Base-by-base conservation (phyloP, 2,113 vertebrate species). In the Gobio gobio region DNA sequence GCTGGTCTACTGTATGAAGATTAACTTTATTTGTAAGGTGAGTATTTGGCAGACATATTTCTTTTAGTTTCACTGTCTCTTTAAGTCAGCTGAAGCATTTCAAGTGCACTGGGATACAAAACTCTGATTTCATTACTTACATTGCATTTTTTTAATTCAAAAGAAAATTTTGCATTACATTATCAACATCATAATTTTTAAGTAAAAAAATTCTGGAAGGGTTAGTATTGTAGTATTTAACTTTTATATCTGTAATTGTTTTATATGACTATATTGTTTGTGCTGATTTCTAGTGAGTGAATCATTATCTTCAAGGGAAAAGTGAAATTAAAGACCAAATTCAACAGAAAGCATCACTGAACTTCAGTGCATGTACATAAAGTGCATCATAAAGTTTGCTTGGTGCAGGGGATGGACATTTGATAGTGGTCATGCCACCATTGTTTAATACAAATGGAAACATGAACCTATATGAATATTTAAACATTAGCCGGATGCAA, bases 21-120 rank as follows among this genome's bases (percentile, higher is more conserved):
- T 20, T 58, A 9, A 64, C 5, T 61, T 59, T 16, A 72, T 59
- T 68, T 36, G 22, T 56, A 75, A 82, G 87, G 87, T 88, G 18
- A 33, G 87, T 56, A 5, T 66, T 64, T 75, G 73, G 1, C 6
- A 75, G 73, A 75, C 3, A 70, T 22, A 20, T 78, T 24, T 61
- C 4, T 51, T 33, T 58, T 10, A 16, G 16, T 77, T 78, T 45
- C 20, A 59, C 14, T 43, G 51, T 3, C 20, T 78, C 1, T 49
- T 76, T 20, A 63, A 5, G 14, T 2, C n/a, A 18, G 73, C 26
- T 29, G 14, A 22, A 58, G 16, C 26, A 33, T 81, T 81, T 49
- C 10, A 80, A 64, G 40, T 33, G 14, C 12, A 78, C 2, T 61
- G 12, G 5, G 20, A 4, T 18, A 16, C 13, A 26, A 24, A 51